phyloP scores from a whole-genome alignment of 2,113 vertebrate species.

The Struthidea cinerea region DNA sequence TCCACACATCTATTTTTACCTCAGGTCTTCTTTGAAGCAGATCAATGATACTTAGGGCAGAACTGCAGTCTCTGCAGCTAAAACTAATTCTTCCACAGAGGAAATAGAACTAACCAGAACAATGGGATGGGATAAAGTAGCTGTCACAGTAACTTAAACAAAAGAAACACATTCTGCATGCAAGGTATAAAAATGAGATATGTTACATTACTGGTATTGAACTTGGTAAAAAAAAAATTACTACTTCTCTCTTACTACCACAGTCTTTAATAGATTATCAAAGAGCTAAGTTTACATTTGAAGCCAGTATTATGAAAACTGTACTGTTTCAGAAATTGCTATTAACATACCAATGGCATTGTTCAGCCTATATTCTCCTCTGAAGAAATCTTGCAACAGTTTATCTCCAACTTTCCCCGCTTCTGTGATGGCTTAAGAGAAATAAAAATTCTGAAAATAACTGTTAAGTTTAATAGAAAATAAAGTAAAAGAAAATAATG shows the following conservation, averaged over 20 bases:
- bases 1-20: not conserved
- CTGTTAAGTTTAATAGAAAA: not conserved
- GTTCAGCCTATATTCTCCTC: constrained; percentile 87
- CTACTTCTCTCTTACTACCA: not conserved
- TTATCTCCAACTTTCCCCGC: constrained; percentile 70
- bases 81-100: not conserved
- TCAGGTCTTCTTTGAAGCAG: not conserved
- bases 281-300: not conserved
- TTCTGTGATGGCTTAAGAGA: constrained; percentile 75
- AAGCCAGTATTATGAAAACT: not conserved
- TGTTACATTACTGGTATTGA: not conserved
- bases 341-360: constrained; percentile 80
- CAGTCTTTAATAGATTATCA: not conserved
- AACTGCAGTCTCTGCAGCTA: not conserved
- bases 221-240: not conserved
- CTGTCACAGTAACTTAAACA: not conserved
- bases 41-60: not conserved
- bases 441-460: not conserved
- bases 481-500: not conserved
- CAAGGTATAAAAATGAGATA: not conserved
- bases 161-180: not conserved
- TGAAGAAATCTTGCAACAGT: constrained; percentile 80
- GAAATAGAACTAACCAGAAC: not conserved
- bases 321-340: not conserved
- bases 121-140: not conserved